Percentiles rank a stretch among this genome's conserved stretches.
These are phyloP conservation scores for Heterochromis multidens DNA, from an alignment of 2,113 vertebrate species.

Conservation along the genomic window DNA sequence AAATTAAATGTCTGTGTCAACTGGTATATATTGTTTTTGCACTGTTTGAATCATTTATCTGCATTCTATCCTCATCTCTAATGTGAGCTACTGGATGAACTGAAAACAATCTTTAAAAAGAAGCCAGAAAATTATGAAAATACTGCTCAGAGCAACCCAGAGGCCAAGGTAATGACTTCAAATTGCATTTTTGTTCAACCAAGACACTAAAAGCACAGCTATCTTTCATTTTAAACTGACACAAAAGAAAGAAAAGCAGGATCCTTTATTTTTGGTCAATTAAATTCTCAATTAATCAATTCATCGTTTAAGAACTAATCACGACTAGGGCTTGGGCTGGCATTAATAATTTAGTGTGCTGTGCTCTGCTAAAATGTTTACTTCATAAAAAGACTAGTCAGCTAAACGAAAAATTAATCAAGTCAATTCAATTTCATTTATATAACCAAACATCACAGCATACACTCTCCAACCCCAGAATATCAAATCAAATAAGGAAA, in stretches of 20 bases:
- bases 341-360: neutral
- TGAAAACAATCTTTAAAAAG: neutral
- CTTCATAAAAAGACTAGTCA: neutral
- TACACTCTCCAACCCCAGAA: neutral
- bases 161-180: neutral
- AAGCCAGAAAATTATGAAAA: no score
- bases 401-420: neutral
- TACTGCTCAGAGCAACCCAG: no score
- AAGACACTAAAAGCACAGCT: neutral
- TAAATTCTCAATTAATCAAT: neutral
- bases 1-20: neutral
- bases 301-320: neutral
- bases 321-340: neutral
- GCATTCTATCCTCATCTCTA: neutral
- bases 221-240: neutral
- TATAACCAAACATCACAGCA: neutral
- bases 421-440: neutral
- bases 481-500: neutral
- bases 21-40: neutral
- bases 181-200: neutral
- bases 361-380: neutral
- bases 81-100: neutral
- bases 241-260: neutral
- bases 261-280: neutral
- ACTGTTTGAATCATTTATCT: fast-evolving